phyloP scores from a whole-genome alignment of 1,140 invertebrate species.

The Zaprionus africanus region DNA sequence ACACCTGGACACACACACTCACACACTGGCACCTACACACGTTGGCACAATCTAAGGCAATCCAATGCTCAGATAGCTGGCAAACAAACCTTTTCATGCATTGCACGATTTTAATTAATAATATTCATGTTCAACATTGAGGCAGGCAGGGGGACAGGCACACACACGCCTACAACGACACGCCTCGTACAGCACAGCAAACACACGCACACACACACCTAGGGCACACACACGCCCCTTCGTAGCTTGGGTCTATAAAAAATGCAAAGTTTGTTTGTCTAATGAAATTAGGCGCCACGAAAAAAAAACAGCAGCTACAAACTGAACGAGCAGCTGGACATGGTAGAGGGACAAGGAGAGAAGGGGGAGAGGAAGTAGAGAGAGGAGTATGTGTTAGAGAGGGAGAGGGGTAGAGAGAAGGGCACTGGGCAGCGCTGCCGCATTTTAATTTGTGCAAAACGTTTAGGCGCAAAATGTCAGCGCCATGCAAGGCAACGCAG shows the following conservation, averaged over 20 bases:
- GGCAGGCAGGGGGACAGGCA: neutral
- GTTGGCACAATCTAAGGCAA: slow-evolving; percentile 41
- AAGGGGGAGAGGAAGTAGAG: neutral
- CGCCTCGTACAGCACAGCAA: slow-evolving; percentile 22
- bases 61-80: slow-evolving; percentile 39
- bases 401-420: neutral
- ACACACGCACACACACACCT: slow-evolving; percentile 13
- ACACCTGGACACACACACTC: neutral
- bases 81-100: slow-evolving; percentile 76
- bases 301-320: neutral
- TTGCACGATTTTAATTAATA: slow-evolving; percentile 84
- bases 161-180: neutral
- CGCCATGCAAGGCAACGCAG: slow-evolving; percentile 7
- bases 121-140: slow-evolving; percentile 56
- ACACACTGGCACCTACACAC: slow-evolving; percentile 11
- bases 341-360: neutral
- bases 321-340: neutral
- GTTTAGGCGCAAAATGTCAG: slow-evolving; percentile 47
- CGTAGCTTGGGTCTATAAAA: slow-evolving; percentile 12
- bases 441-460: slow-evolving; percentile 58
- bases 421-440: slow-evolving; percentile 8
- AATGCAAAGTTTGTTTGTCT: slow-evolving; percentile 43
- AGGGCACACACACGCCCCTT: neutral
- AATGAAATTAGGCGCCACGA: slow-evolving; percentile 50
- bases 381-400: too few species aligned